Base-by-base conservation (phyloP, 2,888 invertebrate species). In the Meta bourneti region DNA sequence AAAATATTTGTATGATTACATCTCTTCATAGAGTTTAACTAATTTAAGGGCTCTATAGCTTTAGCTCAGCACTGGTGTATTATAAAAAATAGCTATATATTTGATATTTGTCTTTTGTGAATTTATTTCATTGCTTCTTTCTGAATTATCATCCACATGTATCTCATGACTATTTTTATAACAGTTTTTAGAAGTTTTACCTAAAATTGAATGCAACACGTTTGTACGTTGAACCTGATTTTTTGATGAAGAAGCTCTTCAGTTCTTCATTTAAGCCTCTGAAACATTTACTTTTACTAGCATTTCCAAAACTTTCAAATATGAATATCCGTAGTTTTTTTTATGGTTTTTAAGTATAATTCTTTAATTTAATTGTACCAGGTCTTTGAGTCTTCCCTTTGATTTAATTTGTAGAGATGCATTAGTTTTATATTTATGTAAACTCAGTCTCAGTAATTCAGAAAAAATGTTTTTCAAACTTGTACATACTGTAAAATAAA, bases 401-500 rank as follows among this genome's bases (percentile, higher is more conserved):
- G 34, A 61, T 61, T 61, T 61, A 6, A 16, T 61, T 8, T 9
- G 11, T 61, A 61, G 34, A 34, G 16, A 61, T 61, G 61, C 61
- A 61, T 16, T 61, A 61, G 16, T 61, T 61, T 61, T 61, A 61
- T 16, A 61, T 11, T 61, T 8, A 61, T 61, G 13, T 61, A 61
- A 61, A 61, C 8, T 61, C 11, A 61, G 34, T 34, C 34, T 34
- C 34, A 4, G 34, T 34, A n/a, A 81, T 49, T 20, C 9, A 48
- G 70, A 49, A 48, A 8, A 52, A 71, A 83, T 19, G n/a, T 71
- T 49, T 83, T 74, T 83, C 52, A 52, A 77, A 16, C 20, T 16
- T 86, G 86, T 86, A 78, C 19, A 87, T 79, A 91, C 52, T 61
- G n/a, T 91, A 86, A 86, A 87, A 81, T 90, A 91, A 86, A 78